These are phyloP conservation scores for Procavia capensis DNA, from an alignment of 2,113 vertebrate genomes.

Conservation along the genomic window DNA sequence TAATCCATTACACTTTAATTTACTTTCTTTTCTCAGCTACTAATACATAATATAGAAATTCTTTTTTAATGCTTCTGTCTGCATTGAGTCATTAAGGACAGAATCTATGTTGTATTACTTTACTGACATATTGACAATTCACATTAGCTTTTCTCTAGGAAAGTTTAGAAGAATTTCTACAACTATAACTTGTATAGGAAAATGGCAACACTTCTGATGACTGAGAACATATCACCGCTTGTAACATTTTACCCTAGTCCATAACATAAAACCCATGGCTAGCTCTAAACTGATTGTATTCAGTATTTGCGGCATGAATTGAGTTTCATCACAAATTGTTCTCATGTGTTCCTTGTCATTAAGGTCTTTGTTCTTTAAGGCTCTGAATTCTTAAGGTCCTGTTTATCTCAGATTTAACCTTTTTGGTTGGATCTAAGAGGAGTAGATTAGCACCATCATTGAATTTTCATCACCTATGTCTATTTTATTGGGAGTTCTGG, in stretches of 20 bases:
- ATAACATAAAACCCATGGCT: background rate
- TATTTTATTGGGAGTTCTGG: background rate
- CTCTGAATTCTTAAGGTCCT: background rate
- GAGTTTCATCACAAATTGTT: constrained; percentile 37
- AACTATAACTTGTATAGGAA: constrained; percentile 3
- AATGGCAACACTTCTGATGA: background rate
- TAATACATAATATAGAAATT: background rate
- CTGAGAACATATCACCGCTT: background rate
- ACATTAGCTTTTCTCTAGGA: constrained; percentile 31
- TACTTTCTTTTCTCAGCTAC: constrained; percentile 1
- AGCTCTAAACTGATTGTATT: background rate
- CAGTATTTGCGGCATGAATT: background rate
- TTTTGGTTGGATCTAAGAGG: background rate
- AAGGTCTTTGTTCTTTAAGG: background rate
- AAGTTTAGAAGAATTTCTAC: background rate
- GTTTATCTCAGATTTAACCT: background rate
- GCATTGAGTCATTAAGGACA: background rate
- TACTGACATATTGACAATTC: constrained; percentile 35
- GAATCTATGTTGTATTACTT: constrained; percentile 46
- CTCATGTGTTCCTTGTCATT: background rate
- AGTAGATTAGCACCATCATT: background rate
- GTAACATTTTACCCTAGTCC: background rate
- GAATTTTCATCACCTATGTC: background rate
- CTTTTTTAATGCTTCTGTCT: background rate
- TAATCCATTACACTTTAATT: constrained; percentile 56